phyloP scores from a whole-genome alignment of 1,140 invertebrate genomes.

The Carcinoscorpius rotundicauda region DNA sequence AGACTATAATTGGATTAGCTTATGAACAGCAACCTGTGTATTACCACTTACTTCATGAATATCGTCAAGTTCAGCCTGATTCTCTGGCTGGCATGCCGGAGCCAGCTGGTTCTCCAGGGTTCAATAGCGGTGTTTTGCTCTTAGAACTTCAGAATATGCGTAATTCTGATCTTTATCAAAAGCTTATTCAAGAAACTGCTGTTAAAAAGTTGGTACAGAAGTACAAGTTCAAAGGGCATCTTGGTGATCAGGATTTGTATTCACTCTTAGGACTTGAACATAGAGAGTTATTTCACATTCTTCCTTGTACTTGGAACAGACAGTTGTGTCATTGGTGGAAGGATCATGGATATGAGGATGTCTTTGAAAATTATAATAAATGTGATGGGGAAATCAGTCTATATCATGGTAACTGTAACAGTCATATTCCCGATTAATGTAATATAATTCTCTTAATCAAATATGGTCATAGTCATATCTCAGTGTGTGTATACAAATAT shows the following conservation, averaged over 20 bases:
- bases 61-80: constrained; percentile 46
- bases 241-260: constrained; percentile 82
- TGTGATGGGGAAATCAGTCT: constrained; percentile 57
- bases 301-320: constrained; percentile 71
- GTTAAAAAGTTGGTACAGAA: constrained; percentile 49
- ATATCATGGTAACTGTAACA: constrained; percentile 58
- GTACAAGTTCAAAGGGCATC: constrained; percentile 57
- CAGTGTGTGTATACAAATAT: no score
- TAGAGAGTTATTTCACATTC: constrained; percentile 55
- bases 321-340: constrained; percentile 77
- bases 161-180: constrained; percentile 45
- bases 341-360: constrained; percentile 57
- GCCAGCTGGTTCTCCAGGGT: constrained; percentile 39
- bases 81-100: constrained; percentile 42
- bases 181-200: constrained; percentile 42
- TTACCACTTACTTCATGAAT: constrained; percentile 56
- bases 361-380: constrained; percentile 60
- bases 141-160: constrained; percentile 56
- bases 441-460: no score
- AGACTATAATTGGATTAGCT: constrained; percentile 57
- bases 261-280: constrained; percentile 58
- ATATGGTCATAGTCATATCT: no score
- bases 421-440: constrained; percentile 24
- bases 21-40: constrained; percentile 70
- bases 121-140: constrained; percentile 68